Conservation (phyloP, 2,888 invertebrate species). For the Notodromas monacha region DNA sequence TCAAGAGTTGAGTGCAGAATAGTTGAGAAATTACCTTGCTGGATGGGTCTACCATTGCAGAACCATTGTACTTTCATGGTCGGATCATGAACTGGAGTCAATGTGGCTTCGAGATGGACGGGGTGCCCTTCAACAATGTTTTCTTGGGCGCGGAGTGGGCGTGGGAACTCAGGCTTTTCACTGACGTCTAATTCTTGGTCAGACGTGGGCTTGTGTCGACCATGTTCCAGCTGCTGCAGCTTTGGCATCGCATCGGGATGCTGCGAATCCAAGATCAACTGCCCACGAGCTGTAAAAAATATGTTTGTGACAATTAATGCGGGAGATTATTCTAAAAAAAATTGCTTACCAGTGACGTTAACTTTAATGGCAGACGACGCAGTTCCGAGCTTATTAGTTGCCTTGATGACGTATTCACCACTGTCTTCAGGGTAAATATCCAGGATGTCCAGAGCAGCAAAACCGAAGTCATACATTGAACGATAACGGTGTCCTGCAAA, state of each 20-base stretch:
- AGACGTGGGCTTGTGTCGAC: constrained; percentile 25
- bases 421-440: constrained; percentile 77
- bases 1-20: not conserved
- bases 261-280: constrained; percentile 58
- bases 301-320: too few species aligned
- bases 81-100: constrained; percentile 88
- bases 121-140: constrained; percentile 52
- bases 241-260: constrained; percentile 71
- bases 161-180: constrained; percentile 62
- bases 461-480: constrained; percentile 83
- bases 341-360: constrained; percentile 37
- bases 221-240: constrained; percentile 64
- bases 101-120: constrained; percentile 67
- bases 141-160: constrained; percentile 47
- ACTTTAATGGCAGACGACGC: constrained; percentile 46
- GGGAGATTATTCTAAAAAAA: constrained; percentile 1
- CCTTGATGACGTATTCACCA: constrained; percentile 60
- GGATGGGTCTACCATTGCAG: constrained; percentile 69
- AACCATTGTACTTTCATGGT: constrained; percentile 97
- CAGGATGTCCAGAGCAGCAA: constrained; percentile 73
- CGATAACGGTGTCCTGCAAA: constrained; percentile 63
- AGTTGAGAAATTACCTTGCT: constrained; percentile 23
- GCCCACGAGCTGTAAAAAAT: constrained; percentile 31
- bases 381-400: constrained; percentile 50
- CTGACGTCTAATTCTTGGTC: constrained; percentile 38